phyloP scores from a whole-genome alignment of 2,797 vertebrate species.

The Chelmon rostratus region DNA sequence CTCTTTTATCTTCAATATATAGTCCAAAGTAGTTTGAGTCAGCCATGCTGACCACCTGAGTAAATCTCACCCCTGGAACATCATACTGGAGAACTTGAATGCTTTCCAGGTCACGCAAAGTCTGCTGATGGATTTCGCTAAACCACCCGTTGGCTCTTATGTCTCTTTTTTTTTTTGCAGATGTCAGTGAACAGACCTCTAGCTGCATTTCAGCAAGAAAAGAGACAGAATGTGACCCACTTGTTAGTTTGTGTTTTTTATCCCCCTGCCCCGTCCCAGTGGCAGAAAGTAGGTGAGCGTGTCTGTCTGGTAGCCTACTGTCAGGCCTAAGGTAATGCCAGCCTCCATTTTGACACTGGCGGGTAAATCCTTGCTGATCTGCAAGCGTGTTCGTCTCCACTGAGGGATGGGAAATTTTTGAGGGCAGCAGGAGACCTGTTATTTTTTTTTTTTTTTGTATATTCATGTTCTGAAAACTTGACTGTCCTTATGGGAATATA shows the following conservation, averaged over 20 bases:
- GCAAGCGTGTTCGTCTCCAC: slow-evolving; percentile 36
- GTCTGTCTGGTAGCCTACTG: slow-evolving; percentile 60
- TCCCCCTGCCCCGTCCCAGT: slow-evolving; percentile 10
- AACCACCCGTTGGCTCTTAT: slow-evolving; percentile 10
- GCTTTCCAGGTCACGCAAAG: slow-evolving; percentile 18
- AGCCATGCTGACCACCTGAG: too few species aligned
- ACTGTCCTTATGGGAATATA: neutral
- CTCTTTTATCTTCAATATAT: neutral
- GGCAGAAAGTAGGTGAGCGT: slow-evolving; percentile 72
- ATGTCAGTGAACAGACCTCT: slow-evolving; percentile 4
- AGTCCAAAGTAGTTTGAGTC: too few species aligned
- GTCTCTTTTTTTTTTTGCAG: neutral
- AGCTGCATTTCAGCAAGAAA: slow-evolving; percentile 42
- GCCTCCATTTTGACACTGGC: slow-evolving; percentile 59
- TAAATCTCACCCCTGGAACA: too few species aligned
- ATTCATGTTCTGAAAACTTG: neutral
- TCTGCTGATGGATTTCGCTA: slow-evolving; percentile 6
- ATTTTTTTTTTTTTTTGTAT: too few species aligned
- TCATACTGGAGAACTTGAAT: neutral
- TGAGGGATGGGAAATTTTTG: slow-evolving; percentile 22
- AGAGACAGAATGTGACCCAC: slow-evolving; percentile 60
- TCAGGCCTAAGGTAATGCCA: slow-evolving; percentile 64
- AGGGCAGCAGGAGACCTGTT: slow-evolving; percentile 17
- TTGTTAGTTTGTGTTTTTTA: slow-evolving; percentile 20
- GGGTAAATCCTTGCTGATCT: slow-evolving; percentile 72